Evolutionary conservation across 1,140 invertebrate species (phyloP), one percentile per base, ranked within the genome.

Genomic region (Oryzaephilus surinamensis): DNA sequence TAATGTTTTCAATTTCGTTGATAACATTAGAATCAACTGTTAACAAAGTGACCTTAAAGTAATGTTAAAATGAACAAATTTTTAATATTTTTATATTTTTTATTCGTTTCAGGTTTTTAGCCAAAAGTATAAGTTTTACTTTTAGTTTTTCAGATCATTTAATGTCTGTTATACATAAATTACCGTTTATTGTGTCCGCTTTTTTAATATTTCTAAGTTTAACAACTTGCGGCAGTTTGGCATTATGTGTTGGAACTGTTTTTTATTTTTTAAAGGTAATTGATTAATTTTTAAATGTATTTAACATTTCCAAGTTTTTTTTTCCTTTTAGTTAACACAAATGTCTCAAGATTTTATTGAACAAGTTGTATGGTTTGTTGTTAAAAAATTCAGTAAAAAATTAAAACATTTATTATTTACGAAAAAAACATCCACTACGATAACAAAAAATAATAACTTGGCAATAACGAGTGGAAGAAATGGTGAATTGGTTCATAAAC

Each of bases 331-430:
- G 70, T 50, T 83, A 3, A 77, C 76, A 2, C 77, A 73, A 64
- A 74, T 81, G 61, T 82, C 79, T 23, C 79, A 83, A 58, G 77
- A 83, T 55, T 81, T 77, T 51, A 54, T 83, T 10, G 79, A 83
- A 61, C 72, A 79, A 54, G 68, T 76, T 21, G 58, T 73, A 3
- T 74, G 69, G 54, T 68, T 64, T 45, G 55, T 72, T 42, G 58
- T 72, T 38, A 65, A 67, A 11, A 66, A 62, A 51, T 45, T 71
- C 11, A 62, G 58, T 0, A 63, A 61, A 29, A 58, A 58, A 53
- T 62, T 32, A 54, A 48, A 40, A 42, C 7, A 32, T 21, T 4
- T 20, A 2, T 28, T 36, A 29, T 13, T 12, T 41, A 19, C 31
- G n/a, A 23, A 37, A 38, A 27, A 38, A 43, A n/a, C 10, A 20